phyloP scores from a whole-genome alignment of 2,888 invertebrate species.

The Arge pagana region DNA sequence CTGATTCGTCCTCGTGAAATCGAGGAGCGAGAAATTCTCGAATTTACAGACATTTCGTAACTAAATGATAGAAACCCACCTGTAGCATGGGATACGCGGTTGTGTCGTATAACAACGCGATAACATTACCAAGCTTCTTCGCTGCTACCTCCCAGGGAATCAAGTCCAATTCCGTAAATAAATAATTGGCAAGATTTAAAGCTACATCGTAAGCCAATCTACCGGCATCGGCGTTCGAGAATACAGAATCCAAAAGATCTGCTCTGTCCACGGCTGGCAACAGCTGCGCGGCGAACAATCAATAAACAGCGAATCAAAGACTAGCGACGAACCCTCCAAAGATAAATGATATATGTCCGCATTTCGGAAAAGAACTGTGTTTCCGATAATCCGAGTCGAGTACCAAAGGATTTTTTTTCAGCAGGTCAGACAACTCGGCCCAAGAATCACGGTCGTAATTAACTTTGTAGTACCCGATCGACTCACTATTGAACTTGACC shows the following conservation, averaged over 20 bases:
- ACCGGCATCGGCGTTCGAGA: conserved; percentile 31
- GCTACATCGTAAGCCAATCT: conserved; percentile 25
- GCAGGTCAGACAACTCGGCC: conserved; percentile 29
- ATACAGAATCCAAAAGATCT: conserved; percentile 36
- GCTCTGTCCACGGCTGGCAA: conserved; percentile 32
- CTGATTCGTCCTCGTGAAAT: no score
- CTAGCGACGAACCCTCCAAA: no score
- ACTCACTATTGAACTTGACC: conserved; percentile 38
- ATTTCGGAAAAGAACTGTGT: not conserved
- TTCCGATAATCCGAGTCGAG: not conserved
- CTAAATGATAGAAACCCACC: no score
- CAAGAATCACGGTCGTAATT: conserved; percentile 37
- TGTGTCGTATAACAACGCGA: conserved; percentile 30
- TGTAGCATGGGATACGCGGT: conserved; percentile 28
- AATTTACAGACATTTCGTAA: no score
- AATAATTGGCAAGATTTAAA: conserved; percentile 33
- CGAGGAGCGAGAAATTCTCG: no score
- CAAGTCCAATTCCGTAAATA: conserved; percentile 30
- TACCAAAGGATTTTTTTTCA: conserved; percentile 29
- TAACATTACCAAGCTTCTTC: conserved; percentile 33
- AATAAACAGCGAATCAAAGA: no score
- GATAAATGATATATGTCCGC: no score
- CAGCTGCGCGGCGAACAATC: conserved; percentile 24
- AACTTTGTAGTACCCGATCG: conserved; percentile 38
- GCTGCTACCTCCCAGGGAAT: conserved; percentile 35